phyloP scores from a whole-genome alignment of 2,113 vertebrate species.

The Gobiocypris rarus region DNA sequence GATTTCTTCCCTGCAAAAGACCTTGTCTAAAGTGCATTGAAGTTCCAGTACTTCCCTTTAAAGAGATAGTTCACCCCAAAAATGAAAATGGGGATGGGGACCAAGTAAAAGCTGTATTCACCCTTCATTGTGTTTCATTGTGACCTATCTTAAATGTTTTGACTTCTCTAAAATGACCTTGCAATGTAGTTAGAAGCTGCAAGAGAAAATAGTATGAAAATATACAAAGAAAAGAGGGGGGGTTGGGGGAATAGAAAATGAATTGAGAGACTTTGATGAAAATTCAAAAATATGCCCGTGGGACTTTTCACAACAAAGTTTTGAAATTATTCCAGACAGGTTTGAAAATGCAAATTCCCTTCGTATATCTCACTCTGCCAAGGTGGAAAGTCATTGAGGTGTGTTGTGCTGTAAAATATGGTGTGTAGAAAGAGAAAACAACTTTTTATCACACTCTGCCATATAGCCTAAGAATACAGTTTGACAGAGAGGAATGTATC shows the following conservation, averaged over 20 bases:
- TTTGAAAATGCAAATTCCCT: background rate
- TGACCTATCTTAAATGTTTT: background rate
- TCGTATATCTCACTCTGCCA: conserved; percentile 30
- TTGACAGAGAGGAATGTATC: background rate
- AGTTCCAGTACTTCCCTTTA: conserved; percentile 18
- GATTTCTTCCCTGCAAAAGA: background rate
- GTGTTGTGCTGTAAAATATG: conserved; percentile 32
- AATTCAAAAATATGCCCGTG: background rate
- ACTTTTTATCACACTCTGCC: conserved; percentile 36
- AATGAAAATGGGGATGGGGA: background rate
- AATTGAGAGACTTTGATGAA: background rate
- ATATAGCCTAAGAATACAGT: background rate
- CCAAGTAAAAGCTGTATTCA: background rate
- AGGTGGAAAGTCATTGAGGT: conserved; percentile 18
- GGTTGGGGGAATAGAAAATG: too few relatives aligned
- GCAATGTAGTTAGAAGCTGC: background rate
- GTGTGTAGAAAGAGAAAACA: background rate
- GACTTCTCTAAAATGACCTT: background rate
- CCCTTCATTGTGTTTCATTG: background rate
- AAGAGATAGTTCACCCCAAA: background rate
- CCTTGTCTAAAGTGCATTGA: background rate
- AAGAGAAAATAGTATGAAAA: background rate
- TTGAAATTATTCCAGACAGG: background rate
- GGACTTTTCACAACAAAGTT: conserved; percentile 13
- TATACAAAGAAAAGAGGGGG: background rate